phyloP scores from a whole-genome alignment of 2,888 invertebrate genomes.

The Crepidodera aurea region DNA sequence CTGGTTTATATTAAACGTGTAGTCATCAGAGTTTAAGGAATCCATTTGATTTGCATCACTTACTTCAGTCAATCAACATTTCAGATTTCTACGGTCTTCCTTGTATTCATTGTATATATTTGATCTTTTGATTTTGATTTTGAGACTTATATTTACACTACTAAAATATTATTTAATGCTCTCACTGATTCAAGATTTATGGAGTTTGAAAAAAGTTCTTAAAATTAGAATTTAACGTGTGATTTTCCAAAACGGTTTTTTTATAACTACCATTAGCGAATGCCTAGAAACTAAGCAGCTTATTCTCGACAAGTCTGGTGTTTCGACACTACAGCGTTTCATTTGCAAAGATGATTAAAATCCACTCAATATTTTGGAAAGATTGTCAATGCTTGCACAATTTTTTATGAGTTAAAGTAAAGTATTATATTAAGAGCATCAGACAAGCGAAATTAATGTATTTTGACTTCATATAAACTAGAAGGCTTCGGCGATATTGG shows the following conservation, averaged over 20 bases:
- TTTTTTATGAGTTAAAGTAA: no score
- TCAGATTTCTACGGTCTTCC: constrained; percentile 1
- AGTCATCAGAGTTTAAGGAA: constrained; percentile 33
- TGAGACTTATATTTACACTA: background rate
- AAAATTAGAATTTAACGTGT: no score
- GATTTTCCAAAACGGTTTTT: no score
- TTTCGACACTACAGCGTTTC: background rate
- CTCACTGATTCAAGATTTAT: no score
- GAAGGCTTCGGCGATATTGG: no score
- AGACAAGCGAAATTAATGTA: no score
- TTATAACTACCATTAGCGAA: background rate
- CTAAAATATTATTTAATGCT: no score
- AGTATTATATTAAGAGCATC: no score
- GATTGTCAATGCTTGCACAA: background rate
- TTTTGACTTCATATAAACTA: no score
- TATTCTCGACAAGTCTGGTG: background rate
- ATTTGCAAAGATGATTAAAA: constrained; percentile 5
- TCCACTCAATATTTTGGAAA: background rate
- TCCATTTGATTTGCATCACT: constrained; percentile 37
- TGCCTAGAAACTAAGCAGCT: constrained; percentile 1
- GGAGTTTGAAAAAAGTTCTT: no score
- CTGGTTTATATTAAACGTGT: constrained; percentile 34
- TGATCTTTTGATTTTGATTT: background rate
- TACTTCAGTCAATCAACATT: constrained; percentile 28
- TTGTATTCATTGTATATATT: constrained; percentile 3